These are phyloP conservation scores for Bubo blakistoni DNA, from an alignment of 2,113 vertebrate species.

Conservation along the genomic window DNA sequence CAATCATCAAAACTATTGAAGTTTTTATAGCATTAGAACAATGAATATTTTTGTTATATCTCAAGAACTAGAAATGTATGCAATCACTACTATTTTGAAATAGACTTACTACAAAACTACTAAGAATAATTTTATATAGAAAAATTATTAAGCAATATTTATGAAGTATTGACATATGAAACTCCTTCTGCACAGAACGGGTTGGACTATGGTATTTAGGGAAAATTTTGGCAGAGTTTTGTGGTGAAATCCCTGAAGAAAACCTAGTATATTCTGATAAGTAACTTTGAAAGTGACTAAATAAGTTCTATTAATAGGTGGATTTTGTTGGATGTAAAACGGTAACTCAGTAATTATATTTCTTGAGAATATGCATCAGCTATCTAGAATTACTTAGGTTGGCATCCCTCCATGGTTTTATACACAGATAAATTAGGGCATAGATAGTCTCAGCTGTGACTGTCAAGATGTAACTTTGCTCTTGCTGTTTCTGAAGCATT, in stretches of 20 bases:
- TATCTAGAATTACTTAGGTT: background rate
- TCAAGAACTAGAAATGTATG: background rate
- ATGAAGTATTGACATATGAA: background rate
- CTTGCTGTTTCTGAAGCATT: background rate
- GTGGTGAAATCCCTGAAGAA: background rate
- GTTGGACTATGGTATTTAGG: background rate
- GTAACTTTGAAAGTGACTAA: background rate
- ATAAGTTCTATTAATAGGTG: background rate
- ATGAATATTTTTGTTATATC: background rate
- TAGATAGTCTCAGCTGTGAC: background rate
- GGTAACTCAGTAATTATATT: background rate
- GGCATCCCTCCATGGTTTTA: background rate
- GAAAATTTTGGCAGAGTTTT: background rate
- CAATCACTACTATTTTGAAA: background rate
- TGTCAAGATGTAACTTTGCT: background rate
- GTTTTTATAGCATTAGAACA: background rate
- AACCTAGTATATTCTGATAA: background rate
- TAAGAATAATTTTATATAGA: background rate
- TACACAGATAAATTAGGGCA: background rate
- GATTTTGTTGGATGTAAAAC: background rate
- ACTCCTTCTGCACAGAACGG: background rate
- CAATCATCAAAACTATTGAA: background rate
- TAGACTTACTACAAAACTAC: background rate
- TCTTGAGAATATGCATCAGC: background rate
- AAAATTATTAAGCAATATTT: background rate